Evolutionary conservation across 2,797 vertebrate genomes (phyloP), one percentile per base, ranked within the genome.

Genomic region (Darevskia nairensis): DNA sequence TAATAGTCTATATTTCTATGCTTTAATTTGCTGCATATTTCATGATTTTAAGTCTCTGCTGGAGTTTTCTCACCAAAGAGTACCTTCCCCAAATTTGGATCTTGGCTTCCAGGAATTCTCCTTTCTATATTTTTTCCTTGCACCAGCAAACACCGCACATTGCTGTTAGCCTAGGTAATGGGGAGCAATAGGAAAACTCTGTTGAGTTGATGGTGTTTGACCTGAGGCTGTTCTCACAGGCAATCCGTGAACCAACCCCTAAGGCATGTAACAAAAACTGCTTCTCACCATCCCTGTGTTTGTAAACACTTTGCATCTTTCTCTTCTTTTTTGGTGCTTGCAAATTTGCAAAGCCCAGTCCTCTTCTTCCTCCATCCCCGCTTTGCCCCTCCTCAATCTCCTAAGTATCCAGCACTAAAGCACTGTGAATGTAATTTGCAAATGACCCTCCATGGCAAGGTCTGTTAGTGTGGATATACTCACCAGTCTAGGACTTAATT

Each of bases 401-500:
- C 13, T 39, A 89, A 80, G 59, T 66, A 85, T 25, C 27, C 1
- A 50, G 23, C n/a, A 25, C 17, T 69, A 80, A 41, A 76, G 71
- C 5, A 32, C 25, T 82, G 41, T 32, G 72, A 55, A 55, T 76
- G 11, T 2, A 85, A 55, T 82, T 86, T 86, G 84, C 84, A 86
- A 89, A 82, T 89, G 79, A 85, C 44, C 78, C 84, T 82, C 88
- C 41, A 17, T 50, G 21, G 79, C 11, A 76, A 55, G 59, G 55
- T 86, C 84, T 11, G 32, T 81, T 76, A 55, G 61, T 82, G 79
- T 82, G 79, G 59, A 59, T 69, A 76, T 81, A 85, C 71, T 85
- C 69, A 81, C 41, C 69, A 85, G 69, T 76, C 88, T 35, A 89
- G 32, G 72, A 72, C 71, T 86, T 86, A 89, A 89, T 82, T 86